phyloP scores from a whole-genome alignment of 2,888 invertebrate species.

The Zygaena filipendulae region DNA sequence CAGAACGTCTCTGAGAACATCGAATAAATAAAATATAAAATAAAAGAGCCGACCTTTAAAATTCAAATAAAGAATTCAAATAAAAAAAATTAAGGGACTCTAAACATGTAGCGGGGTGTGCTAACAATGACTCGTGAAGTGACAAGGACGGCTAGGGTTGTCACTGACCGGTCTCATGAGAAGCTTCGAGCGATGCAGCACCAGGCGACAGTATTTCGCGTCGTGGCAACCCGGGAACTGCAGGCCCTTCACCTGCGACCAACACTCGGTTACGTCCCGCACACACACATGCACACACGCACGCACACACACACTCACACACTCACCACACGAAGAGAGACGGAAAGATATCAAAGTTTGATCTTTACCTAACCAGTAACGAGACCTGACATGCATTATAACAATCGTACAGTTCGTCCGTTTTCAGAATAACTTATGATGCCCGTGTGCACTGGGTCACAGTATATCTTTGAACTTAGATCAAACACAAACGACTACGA shows the following conservation, averaged over 20 bases:
- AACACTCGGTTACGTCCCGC: slow-evolving; percentile 44
- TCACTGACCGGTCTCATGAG: slow-evolving; percentile 95
- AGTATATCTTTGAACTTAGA: too few species aligned
- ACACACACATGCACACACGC: slow-evolving; percentile 27
- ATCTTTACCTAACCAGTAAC: too few species aligned
- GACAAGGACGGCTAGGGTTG: slow-evolving; percentile 34
- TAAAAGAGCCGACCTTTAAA: too few species aligned
- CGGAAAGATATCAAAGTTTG: too few species aligned
- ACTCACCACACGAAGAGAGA: background rate
- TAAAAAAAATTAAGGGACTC: slow-evolving; percentile 7
- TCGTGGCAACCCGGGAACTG: slow-evolving; percentile 97
- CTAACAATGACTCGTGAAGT: too few species aligned
- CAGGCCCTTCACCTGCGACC: slow-evolving; percentile 92
- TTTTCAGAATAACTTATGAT: too few species aligned
- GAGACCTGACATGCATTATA: too few species aligned
- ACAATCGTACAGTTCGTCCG: too few species aligned
- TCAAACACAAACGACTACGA: too few species aligned
- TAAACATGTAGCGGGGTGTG: slow-evolving; percentile 9
- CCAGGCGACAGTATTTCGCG: slow-evolving; percentile 94
- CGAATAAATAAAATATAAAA: slow-evolving; percentile 6
- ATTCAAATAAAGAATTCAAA: slow-evolving; percentile 2
- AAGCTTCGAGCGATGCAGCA: slow-evolving; percentile 96
- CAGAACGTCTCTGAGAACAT: slow-evolving; percentile 4
- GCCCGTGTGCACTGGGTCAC: too few species aligned
- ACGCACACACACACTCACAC: slow-evolving; percentile 15